phyloP scores from a whole-genome alignment of 2,888 invertebrate species.

The Drosophila meridionalis region DNA sequence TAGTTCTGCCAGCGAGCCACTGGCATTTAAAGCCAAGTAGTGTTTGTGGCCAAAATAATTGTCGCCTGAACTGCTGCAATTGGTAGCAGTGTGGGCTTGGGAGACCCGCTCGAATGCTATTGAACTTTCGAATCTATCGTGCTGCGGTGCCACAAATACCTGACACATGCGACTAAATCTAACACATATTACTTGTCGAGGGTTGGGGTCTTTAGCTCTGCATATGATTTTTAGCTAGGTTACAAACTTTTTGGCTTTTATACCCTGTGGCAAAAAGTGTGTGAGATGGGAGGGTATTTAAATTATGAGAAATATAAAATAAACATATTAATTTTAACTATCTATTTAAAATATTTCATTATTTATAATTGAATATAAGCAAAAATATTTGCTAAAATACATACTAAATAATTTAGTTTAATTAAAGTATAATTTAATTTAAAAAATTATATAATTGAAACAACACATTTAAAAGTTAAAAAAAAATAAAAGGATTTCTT shows the following conservation, averaged over 20 bases:
- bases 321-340: no score
- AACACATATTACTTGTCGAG: constrained; percentile 24
- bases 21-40: constrained; percentile 41
- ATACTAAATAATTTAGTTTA: no score
- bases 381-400: no score
- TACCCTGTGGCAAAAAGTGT: constrained; percentile 13
- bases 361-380: no score
- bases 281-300: background rate
- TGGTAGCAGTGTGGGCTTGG: background rate
- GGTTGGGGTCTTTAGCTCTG: constrained; percentile 32
- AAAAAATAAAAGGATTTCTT: no score
- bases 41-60: constrained; percentile 35
- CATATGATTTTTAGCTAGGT: constrained; percentile 48
- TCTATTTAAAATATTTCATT: no score
- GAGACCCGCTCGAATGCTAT: constrained; percentile 18
- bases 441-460: no score
- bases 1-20: constrained; percentile 12
- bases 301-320: background rate
- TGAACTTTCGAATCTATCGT: constrained; percentile 78
- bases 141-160: constrained; percentile 63
- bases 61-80: constrained; percentile 13
- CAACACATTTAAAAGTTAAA: no score
- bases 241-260: constrained; percentile 45
- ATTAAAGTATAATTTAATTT: no score
- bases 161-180: constrained; percentile 66